Base-by-base conservation (phyloP, 2,888 invertebrate species). In the Heliconius hortense region DNA sequence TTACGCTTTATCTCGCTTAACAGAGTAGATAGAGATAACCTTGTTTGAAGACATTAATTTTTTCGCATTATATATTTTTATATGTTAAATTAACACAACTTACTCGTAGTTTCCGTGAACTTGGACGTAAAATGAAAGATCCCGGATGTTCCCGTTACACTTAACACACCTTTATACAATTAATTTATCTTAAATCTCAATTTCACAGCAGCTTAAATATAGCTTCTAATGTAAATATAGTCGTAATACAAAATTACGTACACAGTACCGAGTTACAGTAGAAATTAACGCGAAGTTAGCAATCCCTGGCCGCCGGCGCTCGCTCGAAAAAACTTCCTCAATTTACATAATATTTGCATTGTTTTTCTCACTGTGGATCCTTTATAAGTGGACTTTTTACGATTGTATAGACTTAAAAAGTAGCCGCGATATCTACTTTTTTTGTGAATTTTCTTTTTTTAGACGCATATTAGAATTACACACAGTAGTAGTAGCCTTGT, bases 321-420 rank as follows among this genome's bases (percentile, higher is more conserved):
- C 43, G 56, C 73, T 76, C 56, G 73, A 76, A 77, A 77, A 82
- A 79, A 80, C 76, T 73, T 73, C 77, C 78, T 79, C 83, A 82
- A 88, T 89, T 88, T 88, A 83, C 89, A 90, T 89, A 88, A 86
- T 84, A 86, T 87, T 87, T 84, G 84, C 88, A 87, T 88, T 86
- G 86, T 84, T 84, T 78, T 59, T 71, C 60, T 77, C 76, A 80
- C 64, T 75, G 60, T 72, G 73, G 69, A 43, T 71, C 56, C 63
- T 70, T 77, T 68, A 66, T 70, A 73, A 71, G 67, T 63, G 71
- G 67, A 67, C 31, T 77, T 68, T 67, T 66, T 75, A 62, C 75
- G 76, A 68, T 71, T 71, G 71, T 62, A 43, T 71, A 26, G 71
- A 71, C 39, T 71, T 62, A 28, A 43, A 72, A 69, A 56, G 56